Percentiles rank a stretch among this genome's conserved stretches.
Evolutionary conservation across 2,797 vertebrate species (phyloP).

Genomic region (Parotocinclus haroldoi): DNA sequence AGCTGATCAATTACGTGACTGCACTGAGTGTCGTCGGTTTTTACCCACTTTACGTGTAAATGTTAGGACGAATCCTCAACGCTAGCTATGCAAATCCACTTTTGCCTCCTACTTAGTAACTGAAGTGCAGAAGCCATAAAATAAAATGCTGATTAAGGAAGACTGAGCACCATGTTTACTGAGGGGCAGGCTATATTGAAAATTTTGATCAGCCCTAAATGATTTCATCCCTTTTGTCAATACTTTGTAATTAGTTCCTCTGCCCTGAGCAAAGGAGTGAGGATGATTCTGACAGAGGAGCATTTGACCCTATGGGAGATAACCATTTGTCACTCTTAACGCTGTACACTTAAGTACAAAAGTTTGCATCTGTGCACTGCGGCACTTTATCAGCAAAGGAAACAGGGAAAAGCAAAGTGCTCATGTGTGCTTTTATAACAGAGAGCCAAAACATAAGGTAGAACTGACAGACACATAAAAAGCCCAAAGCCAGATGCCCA

Average conservation of each 20-base stretch:
- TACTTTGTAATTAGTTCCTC: constrained; percentile 51
- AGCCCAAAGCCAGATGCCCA: no score
- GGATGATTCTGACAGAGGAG: constrained; percentile 16
- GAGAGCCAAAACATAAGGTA: no score
- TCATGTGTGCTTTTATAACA: no score
- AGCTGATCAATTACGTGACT: constrained; percentile 48
- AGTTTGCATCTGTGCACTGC: background rate
- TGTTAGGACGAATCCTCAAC: no score
- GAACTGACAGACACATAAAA: no score
- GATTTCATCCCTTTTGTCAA: constrained; percentile 42
- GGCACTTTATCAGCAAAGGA: background rate
- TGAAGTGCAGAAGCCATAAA: constrained; percentile 2
- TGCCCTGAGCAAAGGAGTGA: constrained; percentile 31
- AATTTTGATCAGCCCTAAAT: constrained; percentile 43
- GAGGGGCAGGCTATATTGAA: constrained; percentile 39
- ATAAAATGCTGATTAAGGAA: constrained; percentile 40
- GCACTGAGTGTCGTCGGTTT: constrained; percentile 6
- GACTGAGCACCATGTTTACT: constrained; percentile 35
- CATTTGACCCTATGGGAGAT: constrained; percentile 1
- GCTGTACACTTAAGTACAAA: constrained; percentile 31
- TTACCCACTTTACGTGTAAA: background rate
- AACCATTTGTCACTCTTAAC: constrained; percentile 30
- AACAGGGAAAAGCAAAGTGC: background rate
- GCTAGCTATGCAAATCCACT: no score
- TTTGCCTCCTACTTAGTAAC: background rate